These are phyloP conservation scores for Coracias cyanogaster DNA, from an alignment of 2,797 vertebrate genomes.

Conservation along the genomic window DNA sequence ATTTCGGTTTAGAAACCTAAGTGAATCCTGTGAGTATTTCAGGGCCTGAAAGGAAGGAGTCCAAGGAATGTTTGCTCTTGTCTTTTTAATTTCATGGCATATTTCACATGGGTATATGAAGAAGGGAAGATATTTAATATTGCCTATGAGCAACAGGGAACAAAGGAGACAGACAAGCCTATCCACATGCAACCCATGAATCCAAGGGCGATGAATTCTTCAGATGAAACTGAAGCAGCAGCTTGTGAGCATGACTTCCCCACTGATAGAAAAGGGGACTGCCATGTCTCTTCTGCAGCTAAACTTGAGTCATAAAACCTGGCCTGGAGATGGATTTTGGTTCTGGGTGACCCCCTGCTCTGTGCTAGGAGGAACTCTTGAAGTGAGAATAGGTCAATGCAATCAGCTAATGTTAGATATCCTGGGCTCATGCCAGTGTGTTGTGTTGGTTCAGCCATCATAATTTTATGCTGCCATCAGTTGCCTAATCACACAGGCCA, in stretches of 20 bases:
- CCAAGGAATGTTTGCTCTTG: background rate
- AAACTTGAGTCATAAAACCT: background rate
- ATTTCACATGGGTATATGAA: background rate
- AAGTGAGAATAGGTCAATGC: background rate
- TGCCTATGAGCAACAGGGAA: background rate
- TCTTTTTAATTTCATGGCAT: background rate
- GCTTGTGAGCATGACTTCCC: background rate
- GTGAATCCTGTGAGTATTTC: background rate
- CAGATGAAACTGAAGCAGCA: background rate
- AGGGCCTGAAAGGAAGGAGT: background rate
- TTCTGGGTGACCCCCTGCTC: background rate
- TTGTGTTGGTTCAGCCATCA: too few species aligned
- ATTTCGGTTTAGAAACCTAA: background rate
- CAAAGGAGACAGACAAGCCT: background rate
- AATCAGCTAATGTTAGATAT: background rate
- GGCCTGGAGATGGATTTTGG: background rate
- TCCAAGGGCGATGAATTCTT: background rate
- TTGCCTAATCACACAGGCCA: too few species aligned
- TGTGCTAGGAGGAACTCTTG: background rate
- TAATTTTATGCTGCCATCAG: too few species aligned
- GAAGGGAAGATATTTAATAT: background rate
- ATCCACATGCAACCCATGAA: background rate
- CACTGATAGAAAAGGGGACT: background rate
- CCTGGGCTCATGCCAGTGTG: too few species aligned
- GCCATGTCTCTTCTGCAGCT: rapidly evolving